These are phyloP conservation scores for Orthosia gothica DNA, from an alignment of 2,888 invertebrate species.

Conservation along the genomic window DNA sequence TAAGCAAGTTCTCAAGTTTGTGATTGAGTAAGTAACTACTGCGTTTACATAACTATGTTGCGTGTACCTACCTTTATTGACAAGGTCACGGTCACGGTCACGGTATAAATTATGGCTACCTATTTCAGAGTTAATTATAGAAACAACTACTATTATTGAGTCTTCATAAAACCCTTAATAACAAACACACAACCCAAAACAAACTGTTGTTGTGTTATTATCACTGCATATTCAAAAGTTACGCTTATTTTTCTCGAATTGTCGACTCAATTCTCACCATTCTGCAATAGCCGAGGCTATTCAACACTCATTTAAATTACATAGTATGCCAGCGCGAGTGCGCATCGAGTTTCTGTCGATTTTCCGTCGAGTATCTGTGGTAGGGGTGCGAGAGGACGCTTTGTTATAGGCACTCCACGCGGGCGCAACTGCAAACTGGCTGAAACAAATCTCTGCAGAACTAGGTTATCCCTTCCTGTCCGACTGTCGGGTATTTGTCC, in stretches of 20 bases:
- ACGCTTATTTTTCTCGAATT: background rate
- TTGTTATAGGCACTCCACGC: conserved; percentile 68
- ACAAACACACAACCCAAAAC: background rate
- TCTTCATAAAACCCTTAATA: background rate
- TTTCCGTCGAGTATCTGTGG: conserved; percentile 38
- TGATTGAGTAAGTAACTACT: conserved; percentile 31
- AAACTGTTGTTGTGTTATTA: no score
- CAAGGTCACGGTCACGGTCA: background rate
- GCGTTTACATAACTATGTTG: conserved; percentile 1
- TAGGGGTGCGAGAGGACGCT: conserved; percentile 52
- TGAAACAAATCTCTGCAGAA: conserved; percentile 77
- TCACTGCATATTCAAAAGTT: background rate
- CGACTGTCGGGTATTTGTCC: conserved; percentile 75
- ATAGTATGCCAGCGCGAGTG: background rate
- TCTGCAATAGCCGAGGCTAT: background rate
- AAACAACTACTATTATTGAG: no score
- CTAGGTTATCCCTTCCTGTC: conserved; percentile 75
- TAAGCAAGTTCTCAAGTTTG: conserved; percentile 42
- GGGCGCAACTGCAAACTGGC: conserved; percentile 72
- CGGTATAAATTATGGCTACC: background rate
- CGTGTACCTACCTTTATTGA: background rate
- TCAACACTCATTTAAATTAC: background rate
- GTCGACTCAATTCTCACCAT: background rate
- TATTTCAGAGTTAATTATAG: background rate
- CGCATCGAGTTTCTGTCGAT: background rate